These are phyloP conservation scores for Pasiphila rectangulata DNA, from an alignment of 2,888 invertebrate species.

Conservation along the genomic window DNA sequence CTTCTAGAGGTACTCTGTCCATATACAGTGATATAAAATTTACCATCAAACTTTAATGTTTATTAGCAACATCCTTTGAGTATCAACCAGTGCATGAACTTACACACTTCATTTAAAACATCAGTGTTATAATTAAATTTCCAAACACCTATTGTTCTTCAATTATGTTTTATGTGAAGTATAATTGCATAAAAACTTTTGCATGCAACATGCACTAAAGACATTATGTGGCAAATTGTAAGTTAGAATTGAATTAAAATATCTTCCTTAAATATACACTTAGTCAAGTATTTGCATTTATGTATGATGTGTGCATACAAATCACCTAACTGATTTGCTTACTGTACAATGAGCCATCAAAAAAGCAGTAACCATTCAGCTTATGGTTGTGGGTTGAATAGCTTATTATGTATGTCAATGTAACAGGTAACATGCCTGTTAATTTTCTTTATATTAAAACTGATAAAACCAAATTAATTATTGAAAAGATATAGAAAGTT, in stretches of 20 bases:
- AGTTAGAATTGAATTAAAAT: constrained; percentile 18
- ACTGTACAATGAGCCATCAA: constrained; percentile 19
- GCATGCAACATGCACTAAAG: constrained; percentile 26
- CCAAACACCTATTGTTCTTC: constrained; percentile 30
- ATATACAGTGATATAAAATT: neutral
- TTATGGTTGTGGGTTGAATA: neutral
- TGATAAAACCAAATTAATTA: too few relatives aligned
- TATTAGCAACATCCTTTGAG: constrained; percentile 5
- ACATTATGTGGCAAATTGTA: constrained; percentile 15
- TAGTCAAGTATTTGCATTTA: constrained; percentile 22
- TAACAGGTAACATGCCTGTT: too few relatives aligned
- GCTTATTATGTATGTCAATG: neutral
- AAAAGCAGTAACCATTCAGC: constrained; percentile 1
- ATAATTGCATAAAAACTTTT: constrained; percentile 10
- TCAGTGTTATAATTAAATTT: constrained; percentile 15
- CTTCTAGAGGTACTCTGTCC: too few relatives aligned
- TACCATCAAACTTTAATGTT: neutral
- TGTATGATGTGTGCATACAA: constrained; percentile 25
- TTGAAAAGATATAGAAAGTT: too few relatives aligned
- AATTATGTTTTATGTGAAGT: constrained; percentile 22
- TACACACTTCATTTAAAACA: constrained; percentile 6
- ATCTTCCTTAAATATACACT: constrained; percentile 14
- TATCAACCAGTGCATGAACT: constrained; percentile 4
- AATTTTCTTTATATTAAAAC: too few relatives aligned
- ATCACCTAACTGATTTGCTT: constrained; percentile 27